A percentile compares a stretch with the other conserved stretches of the same genome.
phyloP scores from a whole-genome alignment of 2,797 vertebrate species.

The Psittacula derbiana region DNA sequence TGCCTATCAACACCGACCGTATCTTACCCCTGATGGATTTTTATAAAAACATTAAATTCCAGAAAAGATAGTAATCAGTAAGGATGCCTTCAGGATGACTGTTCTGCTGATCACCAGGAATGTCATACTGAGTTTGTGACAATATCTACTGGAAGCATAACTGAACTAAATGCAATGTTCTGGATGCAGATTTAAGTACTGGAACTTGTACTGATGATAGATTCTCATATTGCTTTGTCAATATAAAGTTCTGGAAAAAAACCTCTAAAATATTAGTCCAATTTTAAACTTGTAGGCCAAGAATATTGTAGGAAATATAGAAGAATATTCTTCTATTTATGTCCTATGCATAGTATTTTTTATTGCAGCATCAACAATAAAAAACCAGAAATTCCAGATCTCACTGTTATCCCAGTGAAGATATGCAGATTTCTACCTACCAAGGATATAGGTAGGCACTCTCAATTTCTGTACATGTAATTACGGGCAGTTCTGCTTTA shows the following conservation, averaged over 20 bases:
- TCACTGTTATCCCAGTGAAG: not conserved
- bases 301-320: conserved; percentile 4
- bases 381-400: not conserved
- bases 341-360: not conserved
- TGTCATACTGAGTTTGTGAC: not conserved
- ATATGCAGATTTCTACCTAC: not conserved
- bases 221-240: conserved; percentile 29
- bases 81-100: not conserved
- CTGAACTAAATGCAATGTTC: not conserved
- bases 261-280: not conserved
- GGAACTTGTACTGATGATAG: conserved; percentile 10
- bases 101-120: not conserved
- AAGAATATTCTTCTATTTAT: conserved; percentile 45
- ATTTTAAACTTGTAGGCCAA: not conserved
- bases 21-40: not conserved
- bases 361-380: not conserved
- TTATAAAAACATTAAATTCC: not conserved
- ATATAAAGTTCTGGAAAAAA: not conserved
- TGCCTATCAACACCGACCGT: fast-evolving
- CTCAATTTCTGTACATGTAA: conserved; percentile 15
- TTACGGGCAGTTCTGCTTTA: conserved; percentile 38
- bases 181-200: conserved; percentile 1
- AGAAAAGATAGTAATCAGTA: not conserved
- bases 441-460: not conserved
- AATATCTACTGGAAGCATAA: conserved; percentile 15